These are phyloP conservation scores for Rhineura floridana DNA, from an alignment of 2,113 vertebrate species.

Conservation along the genomic window DNA sequence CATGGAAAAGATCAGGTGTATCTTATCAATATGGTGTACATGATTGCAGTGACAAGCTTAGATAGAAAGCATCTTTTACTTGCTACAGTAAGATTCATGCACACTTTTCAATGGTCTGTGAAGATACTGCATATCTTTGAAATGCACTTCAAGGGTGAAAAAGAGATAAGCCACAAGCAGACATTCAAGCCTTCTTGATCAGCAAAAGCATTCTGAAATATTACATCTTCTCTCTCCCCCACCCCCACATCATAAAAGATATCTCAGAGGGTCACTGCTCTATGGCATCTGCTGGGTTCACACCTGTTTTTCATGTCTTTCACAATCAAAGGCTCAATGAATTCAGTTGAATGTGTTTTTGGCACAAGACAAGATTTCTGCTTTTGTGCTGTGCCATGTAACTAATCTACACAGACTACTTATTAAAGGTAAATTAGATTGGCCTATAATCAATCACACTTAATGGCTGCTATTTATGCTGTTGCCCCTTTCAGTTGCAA, in stretches of 20 bases:
- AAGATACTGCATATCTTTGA: neutral
- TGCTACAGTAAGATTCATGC: neutral
- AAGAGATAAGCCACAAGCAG: neutral
- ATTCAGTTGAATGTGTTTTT: neutral
- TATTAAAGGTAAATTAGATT: neutral
- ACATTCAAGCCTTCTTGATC: neutral
- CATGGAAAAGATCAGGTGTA: neutral
- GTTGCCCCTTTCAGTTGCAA: neutral
- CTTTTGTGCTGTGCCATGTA: neutral
- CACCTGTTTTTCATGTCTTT: constrained; percentile 7
- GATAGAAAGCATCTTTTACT: neutral
- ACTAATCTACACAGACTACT: neutral
- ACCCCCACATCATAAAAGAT: neutral
- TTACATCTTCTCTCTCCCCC: neutral
- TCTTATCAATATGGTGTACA: neutral
- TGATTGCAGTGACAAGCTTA: neutral
- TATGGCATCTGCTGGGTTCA: neutral
- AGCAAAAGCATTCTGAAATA: neutral
- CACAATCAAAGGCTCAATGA: neutral
- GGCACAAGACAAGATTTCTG: neutral
- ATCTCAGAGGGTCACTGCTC: neutral
- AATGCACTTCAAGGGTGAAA: rapidly evolving
- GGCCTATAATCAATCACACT: neutral
- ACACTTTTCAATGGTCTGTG: neutral
- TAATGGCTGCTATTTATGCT: neutral